Base-by-base conservation (phyloP, 2,888 invertebrate genomes). In the Sthenelais limicola region DNA sequence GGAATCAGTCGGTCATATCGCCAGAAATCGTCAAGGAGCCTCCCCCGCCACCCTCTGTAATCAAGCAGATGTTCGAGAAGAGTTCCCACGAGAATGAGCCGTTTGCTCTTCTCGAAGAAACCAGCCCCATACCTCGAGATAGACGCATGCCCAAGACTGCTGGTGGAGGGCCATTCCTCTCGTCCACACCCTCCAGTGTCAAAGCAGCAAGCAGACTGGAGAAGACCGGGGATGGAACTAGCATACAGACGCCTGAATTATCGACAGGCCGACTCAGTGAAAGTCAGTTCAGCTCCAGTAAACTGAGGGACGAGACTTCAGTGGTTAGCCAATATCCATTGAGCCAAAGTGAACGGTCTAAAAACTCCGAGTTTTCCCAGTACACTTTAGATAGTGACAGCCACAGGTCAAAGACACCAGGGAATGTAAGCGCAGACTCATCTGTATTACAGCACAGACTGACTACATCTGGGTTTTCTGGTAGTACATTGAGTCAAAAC, bases 51-150 rank as follows among this genome's bases (percentile, higher is more conserved):
- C 62, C 62, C 7, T 62, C 62, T 12, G 38, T 35, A 1, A 62
- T 62, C 3, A 3, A 43, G 15, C 24, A 62, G 38, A 62, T 62
- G 62, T 62, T 62, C 24, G 62, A 62, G 62, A 33, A 38, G 15
- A 38, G 3, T 38, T n/a, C n/a, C n/a, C n/a, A n/a, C n/a, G 18
- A 12, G 9, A 33, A 35, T 4, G 3, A 62, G 9, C 62, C 24
- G 5, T 7, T 38, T 12, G 24, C n/a, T n/a, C n/a, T n/a, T n/a
- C n/a, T n/a, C n/a, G n/a, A n/a, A n/a, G n/a, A n/a, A n/a, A n/a
- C 5, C 2, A 62, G 62, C 26, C 62, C 62, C 3, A 62, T 62
- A 38, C 62, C 21, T 12, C 21, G 28, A 38, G 62, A 62, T 62
- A 62, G n/a, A n/a, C n/a, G n/a, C n/a, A n/a, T n/a, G n/a, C n/a